phyloP scores from a whole-genome alignment of 2,113 vertebrate species.

The Barnardius zonarius region DNA sequence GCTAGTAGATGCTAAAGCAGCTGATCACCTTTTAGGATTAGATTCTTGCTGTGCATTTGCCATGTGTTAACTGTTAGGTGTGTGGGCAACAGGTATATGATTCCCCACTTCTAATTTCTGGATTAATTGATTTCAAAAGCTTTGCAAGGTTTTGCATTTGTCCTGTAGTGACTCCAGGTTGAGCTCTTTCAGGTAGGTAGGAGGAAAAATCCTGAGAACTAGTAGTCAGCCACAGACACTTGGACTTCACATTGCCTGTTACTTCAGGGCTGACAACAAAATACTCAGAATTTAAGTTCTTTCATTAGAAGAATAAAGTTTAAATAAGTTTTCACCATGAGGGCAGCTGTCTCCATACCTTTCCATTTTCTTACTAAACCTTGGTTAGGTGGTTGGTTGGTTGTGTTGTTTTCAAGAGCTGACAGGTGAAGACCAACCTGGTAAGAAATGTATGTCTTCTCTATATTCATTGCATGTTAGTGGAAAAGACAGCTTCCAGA shows the following conservation, averaged over 20 bases:
- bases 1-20: background rate
- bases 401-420: background rate
- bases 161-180: background rate
- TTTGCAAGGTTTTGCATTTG: background rate
- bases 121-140: background rate
- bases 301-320: background rate
- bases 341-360: background rate
- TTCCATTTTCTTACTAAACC: background rate
- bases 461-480: background rate
- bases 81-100: background rate
- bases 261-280: background rate
- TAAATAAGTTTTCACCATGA: background rate
- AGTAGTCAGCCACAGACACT: background rate
- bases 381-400: background rate
- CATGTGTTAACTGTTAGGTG: background rate
- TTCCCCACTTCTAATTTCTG: background rate
- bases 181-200: background rate
- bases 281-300: background rate
- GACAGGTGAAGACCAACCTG: background rate
- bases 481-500: background rate
- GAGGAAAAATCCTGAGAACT: background rate
- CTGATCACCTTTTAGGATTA: background rate
- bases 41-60: background rate
- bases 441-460: background rate
- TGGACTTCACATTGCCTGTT: background rate